These are phyloP conservation scores for Odontocolon sp. DNA, from an alignment of 2,888 invertebrate species.

Conservation along the genomic window DNA sequence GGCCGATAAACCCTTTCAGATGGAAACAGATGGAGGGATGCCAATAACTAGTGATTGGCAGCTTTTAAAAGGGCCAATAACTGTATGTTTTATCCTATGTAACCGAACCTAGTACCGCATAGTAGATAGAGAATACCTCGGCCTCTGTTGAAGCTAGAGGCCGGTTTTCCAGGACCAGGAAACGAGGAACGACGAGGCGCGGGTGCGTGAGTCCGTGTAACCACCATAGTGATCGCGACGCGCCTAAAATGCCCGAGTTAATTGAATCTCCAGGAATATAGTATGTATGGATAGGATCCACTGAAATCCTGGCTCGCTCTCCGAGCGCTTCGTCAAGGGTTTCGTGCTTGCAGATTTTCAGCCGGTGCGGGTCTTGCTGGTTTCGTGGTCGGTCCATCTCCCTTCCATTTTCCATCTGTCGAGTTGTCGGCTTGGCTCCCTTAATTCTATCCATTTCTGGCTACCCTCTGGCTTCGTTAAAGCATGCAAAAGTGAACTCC, in stretches of 20 bases:
- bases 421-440: slow-evolving; percentile 41
- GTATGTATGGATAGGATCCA: slow-evolving; percentile 32
- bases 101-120: no score
- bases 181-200: slow-evolving; percentile 4
- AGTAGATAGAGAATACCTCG: neutral
- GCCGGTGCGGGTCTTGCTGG: slow-evolving; percentile 3
- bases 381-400: slow-evolving; percentile 38
- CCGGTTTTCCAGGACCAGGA: slow-evolving; percentile 3
- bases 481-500: slow-evolving; percentile 27
- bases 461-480: slow-evolving; percentile 30
- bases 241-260: slow-evolving; percentile 53
- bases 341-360: slow-evolving; percentile 28
- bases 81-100: no score
- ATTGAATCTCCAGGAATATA: slow-evolving; percentile 43
- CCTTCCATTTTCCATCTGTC: slow-evolving; percentile 44
- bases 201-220: slow-evolving; percentile 9
- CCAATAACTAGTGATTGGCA: no score
- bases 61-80: no score
- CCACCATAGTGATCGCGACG: slow-evolving; percentile 35
- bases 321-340: slow-evolving; percentile 25
- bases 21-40: no score
- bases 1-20: no score
- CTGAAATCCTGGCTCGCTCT: slow-evolving; percentile 16
- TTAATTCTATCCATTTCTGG: slow-evolving; percentile 1
- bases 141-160: slow-evolving; percentile 12